Base-by-base conservation (phyloP, 2,797 vertebrate genomes). In the Muscicapa striata region DNA sequence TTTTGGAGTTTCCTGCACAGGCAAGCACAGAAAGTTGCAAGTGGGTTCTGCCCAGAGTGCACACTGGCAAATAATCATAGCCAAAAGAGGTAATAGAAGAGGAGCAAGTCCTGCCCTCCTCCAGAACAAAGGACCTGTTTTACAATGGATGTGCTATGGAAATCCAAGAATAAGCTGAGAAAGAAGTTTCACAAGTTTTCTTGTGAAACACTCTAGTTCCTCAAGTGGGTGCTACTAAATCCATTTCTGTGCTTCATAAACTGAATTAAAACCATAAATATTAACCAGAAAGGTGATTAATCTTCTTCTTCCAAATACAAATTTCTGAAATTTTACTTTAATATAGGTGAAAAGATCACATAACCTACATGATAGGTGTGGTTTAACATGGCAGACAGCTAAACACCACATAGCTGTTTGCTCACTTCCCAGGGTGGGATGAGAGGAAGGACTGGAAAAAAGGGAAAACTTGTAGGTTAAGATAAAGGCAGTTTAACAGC, bases 101-200 rank as follows among this genome's bases (percentile, higher is more conserved):
- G 27, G 5, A 27, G 4, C 3, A 89, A 59, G 22, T 59, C 5
- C 8, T 4, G 4, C 4, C 2, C 1, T 40, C 3, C 11, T 36
- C 7, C 11, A 26, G 51, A 66, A 23, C 14, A 64, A 93, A 66
- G 40, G 30, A 70, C 48, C 12, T 17, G 11, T 27, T 85, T 90
- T 63, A 46, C 12, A 20, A 23, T 17, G 22, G 27, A 57, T 64
- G 4, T 38, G 21, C 11, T 43, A 21, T 24, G 16, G 21, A 55
- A 82, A 89, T n/a, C 12, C 2, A 21, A 72, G 34, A 72, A 66
- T 4, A 11, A 72, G 1, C 11, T 54, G 10, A 70, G 29, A 54
- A 73, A 51, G 19, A 64, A 38, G 4, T 54, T 59, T 40, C 13
- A 57, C 4, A 36, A 41, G 4, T 30, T 69, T 85, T 34, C 15